Conservation (phyloP, 2,113 vertebrate genomes). For the Corvus moneduloides region DNA sequence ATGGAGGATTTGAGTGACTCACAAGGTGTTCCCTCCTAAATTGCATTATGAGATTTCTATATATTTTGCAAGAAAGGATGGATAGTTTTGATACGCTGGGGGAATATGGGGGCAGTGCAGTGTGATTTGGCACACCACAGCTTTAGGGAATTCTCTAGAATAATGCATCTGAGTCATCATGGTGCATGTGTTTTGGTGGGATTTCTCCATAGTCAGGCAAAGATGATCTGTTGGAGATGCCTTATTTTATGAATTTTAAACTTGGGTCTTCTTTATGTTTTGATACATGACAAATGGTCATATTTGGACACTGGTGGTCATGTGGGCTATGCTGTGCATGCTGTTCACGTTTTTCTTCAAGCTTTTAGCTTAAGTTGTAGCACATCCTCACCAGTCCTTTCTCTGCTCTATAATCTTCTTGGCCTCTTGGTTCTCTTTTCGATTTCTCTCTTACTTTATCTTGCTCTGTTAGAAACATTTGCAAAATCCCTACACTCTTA, state of each 20-base stretch:
- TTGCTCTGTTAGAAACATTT: background rate
- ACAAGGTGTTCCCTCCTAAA: background rate
- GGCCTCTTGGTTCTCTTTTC: background rate
- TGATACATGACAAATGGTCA: background rate
- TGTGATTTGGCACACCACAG: background rate
- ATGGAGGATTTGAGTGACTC: background rate
- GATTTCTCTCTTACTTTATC: background rate
- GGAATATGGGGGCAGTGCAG: background rate
- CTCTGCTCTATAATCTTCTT: background rate
- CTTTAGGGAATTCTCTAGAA: background rate
- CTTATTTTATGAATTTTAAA: background rate
- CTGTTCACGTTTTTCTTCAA: background rate
- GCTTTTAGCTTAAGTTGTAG: background rate
- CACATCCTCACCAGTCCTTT: background rate
- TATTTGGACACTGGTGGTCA: background rate
- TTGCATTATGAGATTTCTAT: background rate
- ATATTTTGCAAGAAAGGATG: background rate
- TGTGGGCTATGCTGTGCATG: background rate
- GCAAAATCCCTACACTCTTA: background rate
- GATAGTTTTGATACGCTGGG: background rate
- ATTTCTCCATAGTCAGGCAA: background rate
- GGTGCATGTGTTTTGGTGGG: background rate
- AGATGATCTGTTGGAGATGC: background rate
- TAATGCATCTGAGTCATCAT: background rate
- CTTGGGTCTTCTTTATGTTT: background rate